phyloP scores from a whole-genome alignment of 2,888 invertebrate genomes.

The Drosophila nr. perissopoda region DNA sequence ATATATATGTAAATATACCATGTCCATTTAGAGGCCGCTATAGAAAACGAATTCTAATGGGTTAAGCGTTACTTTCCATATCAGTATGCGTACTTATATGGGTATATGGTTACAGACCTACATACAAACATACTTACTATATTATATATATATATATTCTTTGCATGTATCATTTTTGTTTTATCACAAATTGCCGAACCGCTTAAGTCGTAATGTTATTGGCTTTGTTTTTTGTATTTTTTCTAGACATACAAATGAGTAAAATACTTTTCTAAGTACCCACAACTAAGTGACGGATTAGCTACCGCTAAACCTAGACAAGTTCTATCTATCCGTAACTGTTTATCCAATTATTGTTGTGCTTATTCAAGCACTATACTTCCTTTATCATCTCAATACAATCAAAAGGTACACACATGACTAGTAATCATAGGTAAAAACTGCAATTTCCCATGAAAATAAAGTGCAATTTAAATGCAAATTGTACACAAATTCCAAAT shows the following conservation, averaged over 20 bases:
- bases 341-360: background rate
- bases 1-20: background rate
- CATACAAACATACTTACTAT: background rate
- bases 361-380: background rate
- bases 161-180: constrained; percentile 1
- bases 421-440: background rate
- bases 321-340: too few relatives aligned
- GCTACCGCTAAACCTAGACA: background rate
- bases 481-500: background rate
- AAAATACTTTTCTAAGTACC: background rate
- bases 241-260: constrained; percentile 2
- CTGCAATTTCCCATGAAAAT: background rate
- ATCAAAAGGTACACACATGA: background rate
- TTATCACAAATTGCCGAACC: constrained; percentile 15
- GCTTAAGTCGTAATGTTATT: constrained; percentile 1
- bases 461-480: background rate
- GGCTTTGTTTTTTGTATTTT: background rate
- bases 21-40: constrained; percentile 1
- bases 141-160: background rate
- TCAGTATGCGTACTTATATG: constrained; percentile 7
- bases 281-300: background rate
- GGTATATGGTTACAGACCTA: background rate
- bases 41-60: constrained; percentile 10
- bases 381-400: background rate
- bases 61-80: constrained; percentile 23